These are phyloP conservation scores for Steinernema feltiae DNA, from an alignment of 1,140 invertebrate species.

Conservation along the genomic window DNA sequence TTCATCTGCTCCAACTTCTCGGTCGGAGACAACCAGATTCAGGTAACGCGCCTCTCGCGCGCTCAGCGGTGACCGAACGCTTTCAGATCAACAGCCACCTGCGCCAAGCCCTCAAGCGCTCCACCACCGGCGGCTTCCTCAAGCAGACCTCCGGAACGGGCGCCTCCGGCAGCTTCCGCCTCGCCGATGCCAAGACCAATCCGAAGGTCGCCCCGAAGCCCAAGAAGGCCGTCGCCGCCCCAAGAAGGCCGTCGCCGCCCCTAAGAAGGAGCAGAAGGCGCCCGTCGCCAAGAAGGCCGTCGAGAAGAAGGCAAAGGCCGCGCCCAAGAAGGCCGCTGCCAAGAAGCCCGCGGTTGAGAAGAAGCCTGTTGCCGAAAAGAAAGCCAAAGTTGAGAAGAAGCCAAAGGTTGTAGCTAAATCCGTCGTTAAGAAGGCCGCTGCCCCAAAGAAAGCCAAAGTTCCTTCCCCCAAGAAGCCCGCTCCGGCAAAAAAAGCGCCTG, in stretches of 20 bases:
- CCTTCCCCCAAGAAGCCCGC: constrained; percentile 32
- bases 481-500: constrained; percentile 18
- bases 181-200: constrained; percentile 35
- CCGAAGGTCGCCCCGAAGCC: constrained; percentile 24
- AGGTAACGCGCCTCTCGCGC: constrained; percentile 6
- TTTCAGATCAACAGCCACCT: constrained; percentile 52
- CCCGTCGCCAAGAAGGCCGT: neutral
- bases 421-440: neutral
- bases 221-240: constrained; percentile 48
- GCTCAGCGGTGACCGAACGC: neutral
- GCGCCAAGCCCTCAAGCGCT: constrained; percentile 51
- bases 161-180: constrained; percentile 58
- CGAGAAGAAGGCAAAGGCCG: neutral
- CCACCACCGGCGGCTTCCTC: constrained; percentile 48
- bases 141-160: constrained; percentile 58
- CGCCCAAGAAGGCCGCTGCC: neutral
- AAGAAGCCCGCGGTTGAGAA: constrained; percentile 14
- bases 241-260: too few relatives aligned
- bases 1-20: constrained; percentile 33
- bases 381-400: neutral
- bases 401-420: neutral
- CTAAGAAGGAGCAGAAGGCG: constrained; percentile 30
- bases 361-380: constrained; percentile 2
- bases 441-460: constrained; percentile 30
- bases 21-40: constrained; percentile 32